These are phyloP conservation scores for Cabera pusaria DNA, from an alignment of 2,888 invertebrate species.

Conservation along the genomic window DNA sequence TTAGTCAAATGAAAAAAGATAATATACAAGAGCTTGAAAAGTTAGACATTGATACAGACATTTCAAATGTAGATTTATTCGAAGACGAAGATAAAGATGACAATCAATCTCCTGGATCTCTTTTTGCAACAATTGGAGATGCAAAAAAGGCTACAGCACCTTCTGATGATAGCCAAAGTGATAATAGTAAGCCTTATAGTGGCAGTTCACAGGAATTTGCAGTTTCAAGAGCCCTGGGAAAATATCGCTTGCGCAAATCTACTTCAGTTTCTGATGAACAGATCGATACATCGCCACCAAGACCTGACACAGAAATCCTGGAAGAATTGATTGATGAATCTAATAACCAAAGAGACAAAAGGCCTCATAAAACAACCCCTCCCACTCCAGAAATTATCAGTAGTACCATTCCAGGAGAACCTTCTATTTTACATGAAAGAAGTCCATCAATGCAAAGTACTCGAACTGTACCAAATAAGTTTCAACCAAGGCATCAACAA, in stretches of 20 bases:
- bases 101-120: constrained; percentile 84
- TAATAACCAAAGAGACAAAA: constrained; percentile 54
- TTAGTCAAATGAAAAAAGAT: constrained; percentile 79
- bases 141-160: constrained; percentile 84
- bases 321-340: constrained; percentile 51
- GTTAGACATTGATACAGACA: constrained; percentile 83
- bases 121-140: constrained; percentile 90
- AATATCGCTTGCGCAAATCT: constrained; percentile 89
- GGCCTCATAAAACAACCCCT: constrained; percentile 45
- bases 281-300: constrained; percentile 76
- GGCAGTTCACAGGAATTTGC: constrained; percentile 92
- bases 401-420: constrained; percentile 74
- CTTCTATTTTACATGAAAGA: constrained; percentile 79
- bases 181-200: constrained; percentile 80
- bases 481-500: constrained; percentile 87
- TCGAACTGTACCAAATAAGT: constrained; percentile 83
- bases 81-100: constrained; percentile 86
- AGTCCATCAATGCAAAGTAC: constrained; percentile 86
- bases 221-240: constrained; percentile 91
- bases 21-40: constrained; percentile 77
- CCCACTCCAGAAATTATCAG: constrained; percentile 69
- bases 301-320: constrained; percentile 50
- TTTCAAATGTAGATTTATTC: constrained; percentile 81
- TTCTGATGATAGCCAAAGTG: constrained; percentile 84
- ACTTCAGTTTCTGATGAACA: constrained; percentile 88